phyloP scores from a whole-genome alignment of 2,888 invertebrate species.

The Palloptera scutellata region DNA sequence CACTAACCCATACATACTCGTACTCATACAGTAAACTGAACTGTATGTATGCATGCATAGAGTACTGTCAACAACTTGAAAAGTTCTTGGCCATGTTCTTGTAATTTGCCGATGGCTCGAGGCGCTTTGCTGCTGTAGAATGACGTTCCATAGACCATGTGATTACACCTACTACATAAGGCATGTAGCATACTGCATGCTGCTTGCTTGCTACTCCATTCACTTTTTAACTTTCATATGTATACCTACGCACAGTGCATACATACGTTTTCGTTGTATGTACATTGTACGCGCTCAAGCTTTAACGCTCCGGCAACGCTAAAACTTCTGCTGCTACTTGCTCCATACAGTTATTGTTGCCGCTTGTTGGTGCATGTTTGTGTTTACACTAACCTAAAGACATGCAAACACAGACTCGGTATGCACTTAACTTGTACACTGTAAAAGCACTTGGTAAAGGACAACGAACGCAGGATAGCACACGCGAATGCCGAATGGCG shows the following conservation, averaged over 20 bases:
- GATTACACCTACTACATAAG: not conserved
- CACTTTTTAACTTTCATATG: not conserved
- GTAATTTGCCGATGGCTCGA: constrained; percentile 16
- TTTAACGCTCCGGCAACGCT: constrained; percentile 5
- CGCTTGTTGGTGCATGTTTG: constrained; percentile 15
- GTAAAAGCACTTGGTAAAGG: constrained; percentile 25
- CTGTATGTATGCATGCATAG: not conserved
- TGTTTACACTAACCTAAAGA: constrained; percentile 44
- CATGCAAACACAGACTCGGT: constrained; percentile 41
- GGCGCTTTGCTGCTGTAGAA: not conserved
- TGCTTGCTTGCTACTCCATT: not conserved
- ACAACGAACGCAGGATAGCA: constrained; percentile 33
- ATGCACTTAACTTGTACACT: constrained; percentile 18
- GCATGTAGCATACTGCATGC: too few relatives aligned
- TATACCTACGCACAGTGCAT: not conserved
- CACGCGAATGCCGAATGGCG: not conserved
- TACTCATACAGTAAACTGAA: not conserved
- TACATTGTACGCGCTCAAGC: constrained; percentile 6
- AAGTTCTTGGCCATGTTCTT: constrained; percentile 39
- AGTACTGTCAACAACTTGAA: constrained; percentile 14
- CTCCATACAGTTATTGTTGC: constrained; percentile 2
- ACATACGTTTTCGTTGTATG: not conserved
- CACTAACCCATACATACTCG: not conserved
- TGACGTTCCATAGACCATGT: constrained; percentile 7
- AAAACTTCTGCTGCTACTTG: not conserved